Base-by-base conservation (phyloP, 2,888 invertebrate genomes). In the Crossocerus cetratus region DNA sequence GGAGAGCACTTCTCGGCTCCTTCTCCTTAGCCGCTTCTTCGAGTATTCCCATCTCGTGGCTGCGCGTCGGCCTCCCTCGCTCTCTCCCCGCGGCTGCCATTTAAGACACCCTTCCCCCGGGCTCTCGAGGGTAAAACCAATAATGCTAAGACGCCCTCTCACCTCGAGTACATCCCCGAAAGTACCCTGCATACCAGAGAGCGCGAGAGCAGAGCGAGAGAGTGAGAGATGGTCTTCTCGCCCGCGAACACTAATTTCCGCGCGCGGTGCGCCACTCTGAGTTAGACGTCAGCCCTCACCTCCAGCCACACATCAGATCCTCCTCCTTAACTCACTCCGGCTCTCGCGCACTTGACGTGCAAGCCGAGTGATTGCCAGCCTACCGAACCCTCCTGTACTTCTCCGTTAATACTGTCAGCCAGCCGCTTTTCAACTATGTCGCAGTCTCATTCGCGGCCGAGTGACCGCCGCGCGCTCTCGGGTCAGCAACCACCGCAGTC, bases 231-330 rank as follows among this genome's bases (percentile, higher is more conserved):
- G 8, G 32, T 32, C 32, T 32, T 32, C 79, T 74, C 77, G n/a
- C n/a, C 74, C 70, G 77, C 85, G 84, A 87, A 87, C 87, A 87
- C 89, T 87, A 89, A 89, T 88, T 88, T 86, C 84, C 85, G 81
- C 85, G 72, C 75, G 68, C 80, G 79, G 8, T 32, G 82, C 86
- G 72, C 75, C 74, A 11, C 32, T 74, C 63, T 78, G 82, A 89
- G 88, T 89, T 89, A 89, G 89, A 89, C 88, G 87, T 89, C 87
- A 88, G 85, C 73, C 72, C 64, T 56, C 16, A 63, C 32, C 32
- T 32, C 11, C 32, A 32, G 67, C 65, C 55, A 64, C 56, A 49
- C 64, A 22, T 60, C 59, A 23, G 64, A n/a, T 16, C 43, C 45
- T 42, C 64, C 43, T 21, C 66, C 59, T 72, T 68, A 32, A 32